Base-by-base conservation (phyloP, 2,888 invertebrate species). In the Digitonthophagus gazella region DNA sequence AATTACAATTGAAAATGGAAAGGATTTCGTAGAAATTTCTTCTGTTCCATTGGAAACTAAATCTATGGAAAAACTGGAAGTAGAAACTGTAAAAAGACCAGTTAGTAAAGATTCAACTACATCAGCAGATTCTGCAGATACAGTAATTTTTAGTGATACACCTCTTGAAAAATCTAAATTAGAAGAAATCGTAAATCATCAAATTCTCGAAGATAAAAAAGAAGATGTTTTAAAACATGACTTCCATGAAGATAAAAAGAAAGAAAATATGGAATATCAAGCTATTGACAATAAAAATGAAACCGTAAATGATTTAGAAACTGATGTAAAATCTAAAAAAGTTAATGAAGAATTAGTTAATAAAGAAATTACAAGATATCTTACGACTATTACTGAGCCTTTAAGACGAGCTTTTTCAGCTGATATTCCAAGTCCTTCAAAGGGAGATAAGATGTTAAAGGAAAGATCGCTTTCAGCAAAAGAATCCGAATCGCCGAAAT, bases 31-130 rank as follows among this genome's bases (percentile, higher is more conserved):
- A 8, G 28, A 44, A 11, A 44, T 44, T 8, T 44, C 28, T 44
- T 44, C 28, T 11, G 28, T 8, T 2, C 28, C 28, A 5, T 11
- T 8, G 11, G 28, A 44, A 44, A n/a, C n/a, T n/a, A 44, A 44
- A 44, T 8, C 6, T 11, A n/a, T 16, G 14, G 6, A 8, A 18
- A 16, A 16, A 2, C 16, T 61, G 5, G 61, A 54, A 55, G 56
- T 28, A 22, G 70, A 70, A 64, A 11, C 19, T 15, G n/a, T 44
- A 20, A 64, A 54, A 15, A 61, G 70, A 28, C 71, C 74, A 14
- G 68, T 74, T 63, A 78, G 77, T 72, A 74, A 74, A 54, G 75
- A 74, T 57, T 79, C 79, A 0, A 71, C 72, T n/a, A 77, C 74
- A 16, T 79, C 79, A 0, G 70, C 72, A 8, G 78, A 78, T 71